Conservation (phyloP, 2,113 vertebrate species). For the Stegastes partitus region DNA sequence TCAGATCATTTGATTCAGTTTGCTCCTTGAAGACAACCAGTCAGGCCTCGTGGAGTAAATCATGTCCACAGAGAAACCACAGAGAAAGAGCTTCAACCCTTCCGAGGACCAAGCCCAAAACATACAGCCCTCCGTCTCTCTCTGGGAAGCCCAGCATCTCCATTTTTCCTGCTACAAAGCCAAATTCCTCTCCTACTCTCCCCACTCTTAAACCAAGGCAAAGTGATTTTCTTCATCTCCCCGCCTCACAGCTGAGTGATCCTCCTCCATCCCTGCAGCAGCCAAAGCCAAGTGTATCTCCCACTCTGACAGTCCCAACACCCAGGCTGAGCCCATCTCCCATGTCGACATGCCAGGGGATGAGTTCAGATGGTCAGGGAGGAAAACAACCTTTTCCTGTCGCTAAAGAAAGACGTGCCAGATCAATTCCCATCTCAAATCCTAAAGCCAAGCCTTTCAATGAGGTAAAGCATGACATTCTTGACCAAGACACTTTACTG, state of each 20-base stretch:
- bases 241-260: conserved; percentile 34
- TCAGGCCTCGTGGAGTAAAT: conserved; percentile 36
- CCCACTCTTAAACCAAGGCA: conserved; percentile 50
- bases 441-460: conserved; percentile 12
- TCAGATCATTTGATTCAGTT: conserved; percentile 61
- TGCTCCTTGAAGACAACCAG: conserved; percentile 24
- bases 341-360: conserved; percentile 34
- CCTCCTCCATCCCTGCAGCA: conserved; percentile 33
- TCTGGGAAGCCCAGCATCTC: conserved; percentile 44
- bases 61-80: conserved; percentile 36
- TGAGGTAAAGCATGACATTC: conserved; percentile 43
- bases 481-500: conserved; percentile 62
- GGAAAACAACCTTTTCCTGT: conserved; percentile 55
- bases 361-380: conserved; percentile 23
- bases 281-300: conserved; percentile 56
- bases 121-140: conserved; percentile 33
- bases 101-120: conserved; percentile 63
- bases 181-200: conserved; percentile 52
- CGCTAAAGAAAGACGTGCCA: conserved; percentile 60
- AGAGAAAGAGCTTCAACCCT: conserved; percentile 58
- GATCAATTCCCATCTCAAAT: conserved; percentile 73
- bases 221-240: conserved; percentile 43
- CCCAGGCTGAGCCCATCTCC: conserved; percentile 67
- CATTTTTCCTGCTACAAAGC: conserved; percentile 47
- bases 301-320: conserved; percentile 58